Evolutionary conservation across 2,113 vertebrate species (phyloP).

Genomic region (Heliornis fulica): DNA sequence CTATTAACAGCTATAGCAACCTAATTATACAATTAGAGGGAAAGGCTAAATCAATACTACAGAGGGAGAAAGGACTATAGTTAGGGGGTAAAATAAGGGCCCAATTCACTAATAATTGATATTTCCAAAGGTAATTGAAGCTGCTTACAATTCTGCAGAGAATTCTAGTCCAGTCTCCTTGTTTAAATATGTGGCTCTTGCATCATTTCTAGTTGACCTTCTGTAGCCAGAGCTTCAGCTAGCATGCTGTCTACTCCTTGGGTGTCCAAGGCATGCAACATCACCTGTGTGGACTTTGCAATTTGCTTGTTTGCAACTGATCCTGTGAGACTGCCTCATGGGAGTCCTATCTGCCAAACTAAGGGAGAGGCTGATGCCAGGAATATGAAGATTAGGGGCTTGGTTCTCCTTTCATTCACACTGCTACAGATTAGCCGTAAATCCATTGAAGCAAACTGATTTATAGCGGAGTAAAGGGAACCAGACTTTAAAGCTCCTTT

Average conservation of each 20-base stretch:
- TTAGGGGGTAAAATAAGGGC: conserved; percentile 60
- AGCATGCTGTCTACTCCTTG: not conserved
- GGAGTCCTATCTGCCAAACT: not conserved
- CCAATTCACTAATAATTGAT: conserved; percentile 79
- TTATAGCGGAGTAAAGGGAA: not conserved
- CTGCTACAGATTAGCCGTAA: not conserved
- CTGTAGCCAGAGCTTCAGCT: not conserved
- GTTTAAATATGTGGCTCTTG: not conserved
- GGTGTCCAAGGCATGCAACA: not conserved
- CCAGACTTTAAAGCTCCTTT: not conserved
- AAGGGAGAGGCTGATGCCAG: not conserved
- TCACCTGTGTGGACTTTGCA: not conserved
- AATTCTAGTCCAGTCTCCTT: not conserved
- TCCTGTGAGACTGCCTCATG: not conserved
- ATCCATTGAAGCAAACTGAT: not conserved
- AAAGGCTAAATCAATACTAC: conserved; percentile 76
- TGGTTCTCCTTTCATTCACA: not conserved
- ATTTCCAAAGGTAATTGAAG: conserved; percentile 22
- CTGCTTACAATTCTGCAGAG: conserved; percentile 1
- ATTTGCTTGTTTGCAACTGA: not conserved
- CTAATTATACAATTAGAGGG: conserved; percentile 80
- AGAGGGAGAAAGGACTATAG: conserved; percentile 6
- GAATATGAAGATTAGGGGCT: not conserved
- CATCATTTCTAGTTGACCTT: not conserved
- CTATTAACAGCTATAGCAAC: conserved; percentile 76